Evolutionary conservation across 2,888 invertebrate species (phyloP).

Genomic region (Dioctria rufipes): DNA sequence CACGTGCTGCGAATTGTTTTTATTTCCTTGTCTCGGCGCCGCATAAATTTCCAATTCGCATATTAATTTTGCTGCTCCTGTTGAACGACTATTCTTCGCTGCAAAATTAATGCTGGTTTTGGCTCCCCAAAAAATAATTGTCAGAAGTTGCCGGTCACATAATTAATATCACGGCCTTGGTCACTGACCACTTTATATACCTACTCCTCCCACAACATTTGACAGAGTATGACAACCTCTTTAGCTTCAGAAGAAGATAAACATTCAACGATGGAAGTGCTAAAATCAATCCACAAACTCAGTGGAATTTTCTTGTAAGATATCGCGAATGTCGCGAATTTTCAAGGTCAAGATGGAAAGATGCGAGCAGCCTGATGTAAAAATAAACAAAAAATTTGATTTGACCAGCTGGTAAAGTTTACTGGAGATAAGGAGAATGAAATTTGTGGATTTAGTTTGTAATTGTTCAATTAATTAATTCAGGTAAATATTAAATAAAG

Average conservation of each 20-base stretch:
- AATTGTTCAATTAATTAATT: too few species aligned
- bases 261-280: not conserved
- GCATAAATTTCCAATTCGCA: conserved; percentile 3
- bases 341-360: not conserved
- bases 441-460: too few species aligned
- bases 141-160: not conserved
- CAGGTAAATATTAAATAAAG: too few species aligned
- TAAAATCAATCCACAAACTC: not conserved
- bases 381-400: too few species aligned
- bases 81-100: not conserved
- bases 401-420: too few species aligned
- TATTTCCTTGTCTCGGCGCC: conserved; percentile 30
- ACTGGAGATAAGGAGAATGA: too few species aligned
- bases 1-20: conserved; percentile 32
- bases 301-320: not conserved
- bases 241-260: not conserved
- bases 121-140: not conserved
- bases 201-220: not conserved
- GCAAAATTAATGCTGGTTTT: not conserved
- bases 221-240: not conserved
- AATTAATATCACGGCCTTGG: not conserved
- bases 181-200: not conserved
- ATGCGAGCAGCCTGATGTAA: too few species aligned
- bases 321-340: not conserved
- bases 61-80: not conserved